A percentile compares a stretch with the other conserved stretches of the same genome.
Evolutionary conservation across 2,888 invertebrate genomes (phyloP).

Genomic region (Macropis europaea): DNA sequence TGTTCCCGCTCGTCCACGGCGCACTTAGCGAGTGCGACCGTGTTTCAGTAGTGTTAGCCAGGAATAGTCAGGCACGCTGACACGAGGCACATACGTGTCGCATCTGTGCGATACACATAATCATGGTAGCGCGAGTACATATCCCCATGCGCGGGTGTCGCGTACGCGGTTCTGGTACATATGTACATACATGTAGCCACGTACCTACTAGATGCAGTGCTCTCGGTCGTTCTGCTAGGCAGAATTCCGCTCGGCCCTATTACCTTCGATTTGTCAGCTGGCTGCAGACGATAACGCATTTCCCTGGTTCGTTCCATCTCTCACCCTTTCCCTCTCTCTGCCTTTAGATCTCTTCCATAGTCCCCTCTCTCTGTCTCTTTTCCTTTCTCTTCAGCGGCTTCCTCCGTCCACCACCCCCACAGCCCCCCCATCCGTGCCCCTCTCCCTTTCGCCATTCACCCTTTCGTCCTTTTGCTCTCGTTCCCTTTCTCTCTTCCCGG

Average conservation of each 20-base stretch:
- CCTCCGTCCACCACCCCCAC: constrained; percentile 34
- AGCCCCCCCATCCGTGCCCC: constrained; percentile 41
- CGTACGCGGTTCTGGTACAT: constrained; percentile 47
- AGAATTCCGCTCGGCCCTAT: constrained; percentile 74
- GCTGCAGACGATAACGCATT: constrained; percentile 76
- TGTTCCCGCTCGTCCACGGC: constrained; percentile 27
- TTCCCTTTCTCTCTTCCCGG: constrained; percentile 33
- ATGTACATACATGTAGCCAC: constrained; percentile 57
- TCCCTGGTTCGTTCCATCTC: constrained; percentile 66
- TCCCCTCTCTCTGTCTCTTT: constrained; percentile 45
- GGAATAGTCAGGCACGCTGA: constrained; percentile 25
- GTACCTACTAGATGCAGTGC: constrained; percentile 65
- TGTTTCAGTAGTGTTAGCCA: constrained; percentile 50
- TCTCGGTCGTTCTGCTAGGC: constrained; percentile 66
- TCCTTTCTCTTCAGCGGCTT: constrained; percentile 6
- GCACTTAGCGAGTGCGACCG: constrained; percentile 31
- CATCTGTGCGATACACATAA: constrained; percentile 48
- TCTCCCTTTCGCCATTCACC: constrained; percentile 10
- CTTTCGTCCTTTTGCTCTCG: constrained; percentile 27
- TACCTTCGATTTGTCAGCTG: constrained; percentile 77
- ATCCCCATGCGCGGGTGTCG: constrained; percentile 39
- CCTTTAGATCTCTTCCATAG: constrained; percentile 40
- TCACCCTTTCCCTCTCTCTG: constrained; percentile 45
- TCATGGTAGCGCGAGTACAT: constrained; percentile 45
- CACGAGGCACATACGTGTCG: constrained; percentile 18